Base-by-base conservation (phyloP, 2,797 vertebrate species). In the Danio kyathit region DNA sequence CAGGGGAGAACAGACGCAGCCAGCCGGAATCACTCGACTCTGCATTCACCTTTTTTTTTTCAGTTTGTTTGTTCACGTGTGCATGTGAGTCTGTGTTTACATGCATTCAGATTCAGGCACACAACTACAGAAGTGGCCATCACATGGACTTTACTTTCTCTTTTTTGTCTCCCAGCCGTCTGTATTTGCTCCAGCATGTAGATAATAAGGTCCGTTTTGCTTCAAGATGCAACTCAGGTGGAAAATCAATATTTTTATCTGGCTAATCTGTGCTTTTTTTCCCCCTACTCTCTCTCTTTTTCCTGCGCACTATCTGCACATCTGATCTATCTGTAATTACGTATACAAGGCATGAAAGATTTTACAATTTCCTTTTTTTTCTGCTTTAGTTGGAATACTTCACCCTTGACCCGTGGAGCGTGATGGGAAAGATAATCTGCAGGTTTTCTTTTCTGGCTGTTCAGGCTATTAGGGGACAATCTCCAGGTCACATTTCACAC, bases 11-110 rank as follows among this genome's bases (percentile, higher is more conserved):
- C 66, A 61, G 60, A 74, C 13, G 79, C 83, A 87, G 76, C 66
- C 79, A 56, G 48, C 72, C 54, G 64, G 86, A 93, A 94, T 91
- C 82, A 69, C 79, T 91, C 88, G 88, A 88, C 88, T 91, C 88
- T 88, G 84, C 40, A 38, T 40, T 19, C 67, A 60, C n/a, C 21
- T 13, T 64, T 70, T 60, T 60, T 69, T 21, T 40, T 10, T 64
- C n/a, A 19, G 56, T 10, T 40, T 74, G 63, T 60, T 63, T 59
- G 51, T 57, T 41, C 61, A 29, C 7, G 71, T 9, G 67, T 57
- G 7, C 3, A 12, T 76, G 69, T 4, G 19, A 54, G 77, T 43
- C 16, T 82, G 21, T 61, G 71, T 57, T 61, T 78, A 40, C 51
- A 46, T 44, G 10, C 13, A 60, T 52, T 2, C 49, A 71, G 66